Evolutionary conservation across 2,113 vertebrate species (phyloP), one percentile per base, ranked within the genome.

Genomic region (Tichodroma muraria): DNA sequence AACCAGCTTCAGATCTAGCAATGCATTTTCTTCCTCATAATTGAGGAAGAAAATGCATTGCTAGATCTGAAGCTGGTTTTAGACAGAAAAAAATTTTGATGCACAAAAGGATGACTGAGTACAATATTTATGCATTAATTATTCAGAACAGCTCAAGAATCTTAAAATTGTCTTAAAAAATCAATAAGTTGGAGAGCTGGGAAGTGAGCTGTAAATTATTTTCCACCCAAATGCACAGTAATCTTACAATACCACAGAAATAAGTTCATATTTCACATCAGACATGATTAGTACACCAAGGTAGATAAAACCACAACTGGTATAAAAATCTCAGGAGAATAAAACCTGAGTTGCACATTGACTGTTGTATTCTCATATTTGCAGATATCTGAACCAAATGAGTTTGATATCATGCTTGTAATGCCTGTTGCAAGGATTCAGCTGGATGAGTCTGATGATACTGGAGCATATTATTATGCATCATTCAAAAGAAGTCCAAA

Each of bases 371-470:
- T 97, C 66, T 85, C 5, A 0, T 88, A 44, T 90, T 81, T 63
- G 47, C 94, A 98, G 98, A 87, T 98, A 92, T 96, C 94, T 69
- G 82, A 91, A 78, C 97, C 98, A 66, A 94, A 98, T 76, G 98
- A 98, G 88, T 98, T 98, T 83, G 98, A 98, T 79, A 90, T 98
- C 71, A 98, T 98, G 98, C 94, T 98, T 73, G 92, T 91, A 76
- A 80, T 98, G 47, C 61, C 83, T 20, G 13, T 95, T 33, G 1
- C 7, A 54, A 97, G 98, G 93, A 68, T 98, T 86, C n/a, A 96
- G 27, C 86, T 98, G 59, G 80, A 95, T 17, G 68, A 90, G 56
- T 79, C 94, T 85, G 38, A 33, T 30, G 21, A 90, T 24, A 96
- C 92, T 44, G 97, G 96, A 60, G 95, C 97, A n/a, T 94, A 44